Percentiles rank a stretch among this genome's conserved stretches.
Conservation (phyloP, 2,888 invertebrate genomes). For the Caenorhabditis sinica region DNA sequence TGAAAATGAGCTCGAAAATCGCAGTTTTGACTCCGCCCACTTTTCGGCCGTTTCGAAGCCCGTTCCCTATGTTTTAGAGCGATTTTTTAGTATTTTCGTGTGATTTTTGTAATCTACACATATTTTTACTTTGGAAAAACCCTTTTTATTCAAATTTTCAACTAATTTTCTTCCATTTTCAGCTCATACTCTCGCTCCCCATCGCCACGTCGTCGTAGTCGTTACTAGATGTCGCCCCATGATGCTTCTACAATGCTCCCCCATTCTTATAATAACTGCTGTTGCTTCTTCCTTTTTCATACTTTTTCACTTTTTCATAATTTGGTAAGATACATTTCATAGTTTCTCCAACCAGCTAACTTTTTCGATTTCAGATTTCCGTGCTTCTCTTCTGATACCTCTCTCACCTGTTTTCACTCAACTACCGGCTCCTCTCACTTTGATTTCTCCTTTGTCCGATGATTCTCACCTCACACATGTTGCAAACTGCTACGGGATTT, state of each 20-base stretch:
- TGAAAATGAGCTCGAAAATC: too few species aligned
- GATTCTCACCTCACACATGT: too few species aligned
- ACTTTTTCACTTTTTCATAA: slow-evolving; percentile 17
- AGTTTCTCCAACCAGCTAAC: not conserved
- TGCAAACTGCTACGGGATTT: slow-evolving; percentile 2
- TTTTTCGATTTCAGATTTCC: not conserved
- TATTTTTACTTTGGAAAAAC: too few species aligned
- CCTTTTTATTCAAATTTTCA: too few species aligned
- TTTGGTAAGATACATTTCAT: not conserved
- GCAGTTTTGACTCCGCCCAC: too few species aligned
- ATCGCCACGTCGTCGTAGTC: slow-evolving; percentile 62
- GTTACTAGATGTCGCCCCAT: slow-evolving; percentile 38
- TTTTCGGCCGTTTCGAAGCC: too few species aligned
- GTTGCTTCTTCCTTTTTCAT: not conserved
- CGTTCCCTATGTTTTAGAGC: too few species aligned
- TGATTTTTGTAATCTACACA: too few species aligned
- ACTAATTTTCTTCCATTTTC: slow-evolving; percentile 8
- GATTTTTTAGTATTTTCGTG: too few species aligned
- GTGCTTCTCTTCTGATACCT: not conserved
- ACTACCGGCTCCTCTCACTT: slow-evolving; percentile 3
- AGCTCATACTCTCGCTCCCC: slow-evolving; percentile 66
- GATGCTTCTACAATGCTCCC: not conserved
- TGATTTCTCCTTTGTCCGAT: not conserved
- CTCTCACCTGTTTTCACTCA: not conserved
- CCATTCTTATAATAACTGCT: not conserved